These are phyloP conservation scores for Sorex maritimensis DNA, from an alignment of 2,797 vertebrate species.

Conservation along the genomic window DNA sequence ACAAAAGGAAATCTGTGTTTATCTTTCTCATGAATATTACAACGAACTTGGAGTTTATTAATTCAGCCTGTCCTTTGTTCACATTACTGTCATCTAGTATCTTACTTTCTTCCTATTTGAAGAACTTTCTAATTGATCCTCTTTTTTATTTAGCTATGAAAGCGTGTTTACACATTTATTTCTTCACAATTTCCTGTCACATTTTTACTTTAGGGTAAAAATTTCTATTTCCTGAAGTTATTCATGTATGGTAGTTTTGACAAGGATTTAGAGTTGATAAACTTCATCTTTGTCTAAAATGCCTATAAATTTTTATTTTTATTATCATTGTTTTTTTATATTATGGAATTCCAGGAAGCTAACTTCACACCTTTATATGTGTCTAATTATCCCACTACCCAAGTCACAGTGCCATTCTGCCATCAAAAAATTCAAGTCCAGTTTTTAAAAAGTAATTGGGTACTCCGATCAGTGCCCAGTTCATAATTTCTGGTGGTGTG, in stretches of 20 bases:
- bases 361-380: not conserved
- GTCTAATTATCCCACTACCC: no score
- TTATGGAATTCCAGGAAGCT: not conserved
- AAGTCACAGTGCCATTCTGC: no score
- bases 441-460: no score
- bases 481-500: no score
- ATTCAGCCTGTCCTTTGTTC: conserved; percentile 14
- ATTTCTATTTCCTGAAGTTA: conserved; percentile 17
- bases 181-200: not conserved
- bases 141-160: not conserved
- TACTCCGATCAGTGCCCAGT: no score
- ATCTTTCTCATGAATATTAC: conserved; percentile 15
- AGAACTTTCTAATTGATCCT: not conserved
- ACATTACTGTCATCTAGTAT: not conserved
- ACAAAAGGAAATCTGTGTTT: not conserved
- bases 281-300: not conserved
- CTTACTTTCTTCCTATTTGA: conserved; percentile 52
- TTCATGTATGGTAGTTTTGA: conserved; percentile 23
- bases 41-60: conserved; percentile 9
- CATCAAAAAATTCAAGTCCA: no score
- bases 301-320: no score
- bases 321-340: not conserved
- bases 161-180: conserved; percentile 27
- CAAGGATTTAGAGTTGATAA: conserved; percentile 38
- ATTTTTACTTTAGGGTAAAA: conserved; percentile 36